Conservation (phyloP, 2,888 invertebrate genomes). For the Boloria euphrosyne region DNA sequence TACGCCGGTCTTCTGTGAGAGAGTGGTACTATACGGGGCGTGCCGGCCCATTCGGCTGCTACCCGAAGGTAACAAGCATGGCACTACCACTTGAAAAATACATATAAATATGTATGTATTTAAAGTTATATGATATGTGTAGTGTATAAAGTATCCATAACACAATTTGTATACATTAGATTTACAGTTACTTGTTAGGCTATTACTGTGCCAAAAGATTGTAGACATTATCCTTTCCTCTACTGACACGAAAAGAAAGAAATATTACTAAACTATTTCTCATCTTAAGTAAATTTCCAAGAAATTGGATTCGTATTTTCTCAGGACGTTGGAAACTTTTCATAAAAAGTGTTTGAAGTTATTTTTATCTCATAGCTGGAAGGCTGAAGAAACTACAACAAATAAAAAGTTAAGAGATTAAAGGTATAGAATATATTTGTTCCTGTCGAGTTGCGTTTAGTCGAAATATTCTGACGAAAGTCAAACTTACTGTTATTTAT, state of each 20-base stretch:
- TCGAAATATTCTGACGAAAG: neutral
- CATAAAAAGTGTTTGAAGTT: constrained; percentile 13
- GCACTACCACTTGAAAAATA: no score
- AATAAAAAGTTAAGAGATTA: constrained; percentile 8
- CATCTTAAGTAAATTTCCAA: constrained; percentile 17
- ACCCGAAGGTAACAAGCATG: no score
- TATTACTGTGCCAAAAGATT: neutral
- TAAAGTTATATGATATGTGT: no score
- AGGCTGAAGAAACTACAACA: constrained; percentile 5
- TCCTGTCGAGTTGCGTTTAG: neutral
- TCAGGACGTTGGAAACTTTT: constrained; percentile 20
- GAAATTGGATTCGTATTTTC: constrained; percentile 22
- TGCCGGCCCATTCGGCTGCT: no score
- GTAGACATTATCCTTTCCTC: neutral
- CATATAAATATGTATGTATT: no score
- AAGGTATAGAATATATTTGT: neutral
- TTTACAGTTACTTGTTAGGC: no score
- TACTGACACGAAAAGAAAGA: neutral
- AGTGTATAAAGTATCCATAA: no score
- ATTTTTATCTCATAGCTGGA: constrained; percentile 11
- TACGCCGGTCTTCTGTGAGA: no score
- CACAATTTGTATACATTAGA: no score
- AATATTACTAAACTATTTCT: constrained; percentile 13
- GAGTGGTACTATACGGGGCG: no score
- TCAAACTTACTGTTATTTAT: neutral